Percentiles rank a stretch among this genome's conserved stretches.
phyloP scores from a whole-genome alignment of 2,888 invertebrate species.

The Rhingia campestris region DNA sequence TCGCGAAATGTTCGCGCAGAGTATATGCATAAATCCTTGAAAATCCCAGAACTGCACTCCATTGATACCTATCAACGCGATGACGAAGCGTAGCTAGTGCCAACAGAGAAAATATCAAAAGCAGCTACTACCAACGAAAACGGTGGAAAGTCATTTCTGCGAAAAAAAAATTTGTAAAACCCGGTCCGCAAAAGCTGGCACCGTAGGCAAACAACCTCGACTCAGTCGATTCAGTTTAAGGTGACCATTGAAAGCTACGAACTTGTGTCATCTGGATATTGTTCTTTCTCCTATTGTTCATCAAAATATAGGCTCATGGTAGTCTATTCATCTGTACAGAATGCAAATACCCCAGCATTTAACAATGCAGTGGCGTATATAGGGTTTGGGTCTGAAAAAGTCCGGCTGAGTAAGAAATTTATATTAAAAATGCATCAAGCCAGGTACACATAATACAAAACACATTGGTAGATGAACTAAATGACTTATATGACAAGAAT shows the following conservation, averaged over 20 bases:
- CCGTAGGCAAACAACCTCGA: constrained; percentile 26
- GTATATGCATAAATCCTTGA: constrained; percentile 33
- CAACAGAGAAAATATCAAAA: constrained; percentile 48
- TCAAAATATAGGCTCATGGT: constrained; percentile 5
- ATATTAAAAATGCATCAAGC: too few species aligned
- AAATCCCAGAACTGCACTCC: constrained; percentile 33
- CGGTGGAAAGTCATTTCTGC: neutral
- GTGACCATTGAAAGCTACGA: neutral
- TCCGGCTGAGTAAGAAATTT: too few species aligned
- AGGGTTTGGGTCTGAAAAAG: too few species aligned
- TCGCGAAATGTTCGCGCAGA: constrained; percentile 15
- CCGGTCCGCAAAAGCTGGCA: constrained; percentile 21
- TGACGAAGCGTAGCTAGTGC: constrained; percentile 14
- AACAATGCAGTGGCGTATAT: too few species aligned
- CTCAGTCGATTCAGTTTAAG: constrained; percentile 19
- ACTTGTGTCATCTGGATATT: constrained; percentile 17
- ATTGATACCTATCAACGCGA: constrained; percentile 41
- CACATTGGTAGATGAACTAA: too few species aligned
- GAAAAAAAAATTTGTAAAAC: constrained; percentile 20
- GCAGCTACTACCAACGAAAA: constrained; percentile 32
- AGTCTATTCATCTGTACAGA: neutral
- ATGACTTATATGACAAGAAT: too few species aligned
- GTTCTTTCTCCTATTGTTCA: constrained; percentile 16
- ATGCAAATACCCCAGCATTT: too few species aligned
- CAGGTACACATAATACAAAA: too few species aligned